Conservation (phyloP, 2,113 vertebrate species). For the Channa argus region DNA sequence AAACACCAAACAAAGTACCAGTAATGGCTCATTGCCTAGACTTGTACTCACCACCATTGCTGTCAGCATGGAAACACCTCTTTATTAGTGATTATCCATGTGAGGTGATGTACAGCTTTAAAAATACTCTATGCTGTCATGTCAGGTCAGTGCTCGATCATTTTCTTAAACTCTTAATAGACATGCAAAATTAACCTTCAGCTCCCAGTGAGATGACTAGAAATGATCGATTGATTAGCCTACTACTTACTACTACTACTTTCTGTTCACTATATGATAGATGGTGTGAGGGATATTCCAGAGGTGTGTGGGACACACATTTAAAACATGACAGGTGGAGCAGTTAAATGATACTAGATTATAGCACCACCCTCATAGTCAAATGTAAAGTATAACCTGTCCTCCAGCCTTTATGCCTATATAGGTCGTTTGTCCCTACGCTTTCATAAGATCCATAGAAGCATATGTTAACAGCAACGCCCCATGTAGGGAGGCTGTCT, state of each 20-base stretch:
- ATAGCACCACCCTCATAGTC: too few relatives aligned
- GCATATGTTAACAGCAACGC: too few relatives aligned
- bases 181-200: conserved; percentile 63
- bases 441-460: too few relatives aligned
- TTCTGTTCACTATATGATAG: conserved; percentile 58
- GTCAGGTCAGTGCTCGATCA: conserved; percentile 47
- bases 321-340: conserved; percentile 45
- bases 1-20: conserved; percentile 3
- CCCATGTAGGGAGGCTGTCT: too few relatives aligned
- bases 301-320: conserved; percentile 22
- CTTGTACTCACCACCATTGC: background rate
- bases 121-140: background rate
- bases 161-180: conserved; percentile 44
- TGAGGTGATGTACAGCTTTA: background rate
- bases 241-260: conserved; percentile 38
- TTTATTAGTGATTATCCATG: background rate
- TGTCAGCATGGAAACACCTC: background rate
- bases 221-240: conserved; percentile 63
- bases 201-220: conserved; percentile 31
- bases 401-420: too few relatives aligned
- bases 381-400: too few relatives aligned
- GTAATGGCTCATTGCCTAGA: background rate
- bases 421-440: too few relatives aligned
- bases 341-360: conserved; percentile 9
- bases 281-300: conserved; percentile 31